Conservation (phyloP, 2,113 vertebrate species). For the Lepisosteus oculatus region DNA sequence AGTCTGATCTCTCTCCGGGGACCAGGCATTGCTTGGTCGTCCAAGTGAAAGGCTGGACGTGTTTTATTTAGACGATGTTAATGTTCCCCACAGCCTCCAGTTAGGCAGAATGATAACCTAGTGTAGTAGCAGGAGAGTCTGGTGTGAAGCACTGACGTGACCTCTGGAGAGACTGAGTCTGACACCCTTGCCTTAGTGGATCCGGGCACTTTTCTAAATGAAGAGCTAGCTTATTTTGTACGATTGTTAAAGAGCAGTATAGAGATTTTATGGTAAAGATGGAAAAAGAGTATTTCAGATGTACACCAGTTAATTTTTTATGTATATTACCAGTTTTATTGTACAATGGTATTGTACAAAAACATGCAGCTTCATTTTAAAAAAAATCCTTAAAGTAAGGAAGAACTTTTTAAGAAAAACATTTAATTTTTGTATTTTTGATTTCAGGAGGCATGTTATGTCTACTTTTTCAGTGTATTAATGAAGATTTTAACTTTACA, state of each 20-base stretch:
- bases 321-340: slow-evolving; percentile 96
- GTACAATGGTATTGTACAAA: slow-evolving; percentile 90
- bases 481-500: slow-evolving; percentile 98
- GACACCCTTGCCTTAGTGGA: neutral
- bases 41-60: too few species aligned
- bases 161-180: too few species aligned
- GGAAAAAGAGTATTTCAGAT: slow-evolving; percentile 80
- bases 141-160: too few species aligned
- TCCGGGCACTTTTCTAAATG: slow-evolving; percentile 78
- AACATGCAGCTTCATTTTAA: slow-evolving; percentile 92
- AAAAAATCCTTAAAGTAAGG: slow-evolving; percentile 92
- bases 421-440: slow-evolving; percentile 97
- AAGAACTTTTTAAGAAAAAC: slow-evolving; percentile 85
- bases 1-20: too few species aligned
- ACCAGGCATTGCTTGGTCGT: too few species aligned
- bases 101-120: too few species aligned
- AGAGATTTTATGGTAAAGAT: slow-evolving; percentile 72
- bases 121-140: too few species aligned
- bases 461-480: slow-evolving; percentile 98
- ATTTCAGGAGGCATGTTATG: slow-evolving; percentile 97
- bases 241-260: slow-evolving; percentile 80
- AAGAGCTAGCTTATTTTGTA: slow-evolving; percentile 79
- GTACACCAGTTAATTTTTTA: slow-evolving; percentile 90
- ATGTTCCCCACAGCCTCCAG: too few species aligned
- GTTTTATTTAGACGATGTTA: too few species aligned